Evolutionary conservation across 2,888 invertebrate genomes (phyloP), one percentile per base, ranked within the genome.

Genomic region (Torymus auratus): DNA sequence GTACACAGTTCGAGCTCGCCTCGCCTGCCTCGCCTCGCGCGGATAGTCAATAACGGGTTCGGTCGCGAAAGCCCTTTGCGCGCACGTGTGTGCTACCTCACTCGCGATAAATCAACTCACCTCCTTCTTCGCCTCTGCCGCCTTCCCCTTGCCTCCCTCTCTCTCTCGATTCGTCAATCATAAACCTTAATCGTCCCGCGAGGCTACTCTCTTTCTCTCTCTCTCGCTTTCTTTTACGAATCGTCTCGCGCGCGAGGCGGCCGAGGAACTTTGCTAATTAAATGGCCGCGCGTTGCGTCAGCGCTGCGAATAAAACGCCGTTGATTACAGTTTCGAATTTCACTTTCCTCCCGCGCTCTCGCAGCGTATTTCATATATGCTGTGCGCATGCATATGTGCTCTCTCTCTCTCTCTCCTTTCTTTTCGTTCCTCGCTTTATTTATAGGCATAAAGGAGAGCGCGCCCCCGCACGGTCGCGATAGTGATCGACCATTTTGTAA

Each of bases 401-500:
- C 28, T 41, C 20, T 7, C 28, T 13, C 41, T 53, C 15, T 14
- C 56, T 13, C 53, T 83, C 79, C 76, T 82, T 77, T 78, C 79
- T 52, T 75, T 82, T 82, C 52, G 67, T 83, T 80, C 71, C 74
- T 56, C 78, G 0, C 64, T 61, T 86, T 87, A 88, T 87, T 87
- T 88, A 87, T 86, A 85, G 85, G 81, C 84, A 85, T 84, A 82
- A 84, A 86, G 85, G 82, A 86, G 84, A 83, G 80, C 56, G 56
- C 50, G 1, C n/a, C 52, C 28, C 3, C 28, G 28, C 28, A 4
- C 5, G 80, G 69, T 20, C 52, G 52, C 68, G 77, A 80, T 80
- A 69, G 67, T 2, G 84, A 88, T 88, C 88, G 86, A 88, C 88
- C 88, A 88, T 87, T 89, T 89, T 88, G 88, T 86, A 88, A 89